A percentile compares a stretch with the other conserved stretches of the same genome.
phyloP scores from a whole-genome alignment of 2,113 vertebrate species.

The Acanthisitta chloris region DNA sequence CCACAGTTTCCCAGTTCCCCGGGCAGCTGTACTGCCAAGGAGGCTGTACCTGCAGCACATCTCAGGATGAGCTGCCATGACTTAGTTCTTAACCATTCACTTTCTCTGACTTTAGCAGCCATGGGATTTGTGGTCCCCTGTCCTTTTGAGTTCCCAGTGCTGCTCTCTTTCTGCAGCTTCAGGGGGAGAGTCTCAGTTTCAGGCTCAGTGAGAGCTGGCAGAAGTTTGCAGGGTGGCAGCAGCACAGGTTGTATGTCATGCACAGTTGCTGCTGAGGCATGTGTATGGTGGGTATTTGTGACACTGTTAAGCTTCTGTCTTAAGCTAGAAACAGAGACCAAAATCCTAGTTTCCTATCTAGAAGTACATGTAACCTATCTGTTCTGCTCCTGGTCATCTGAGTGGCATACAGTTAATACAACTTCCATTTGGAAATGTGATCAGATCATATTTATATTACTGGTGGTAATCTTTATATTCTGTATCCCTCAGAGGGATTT shows the following conservation, averaged over 20 bases:
- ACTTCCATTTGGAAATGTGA: background rate
- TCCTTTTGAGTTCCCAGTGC: background rate
- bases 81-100: background rate
- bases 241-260: background rate
- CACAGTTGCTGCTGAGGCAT: background rate
- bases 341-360: background rate
- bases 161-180: background rate
- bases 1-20: background rate
- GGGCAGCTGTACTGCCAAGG: background rate
- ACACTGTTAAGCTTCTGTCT: background rate
- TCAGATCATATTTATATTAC: background rate
- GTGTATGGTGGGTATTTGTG: rapidly evolving
- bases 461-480: background rate
- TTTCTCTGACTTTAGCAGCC: background rate
- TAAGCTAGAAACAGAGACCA: background rate
- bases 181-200: background rate
- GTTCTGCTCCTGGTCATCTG: background rate
- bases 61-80: background rate
- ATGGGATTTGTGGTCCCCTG: rapidly evolving
- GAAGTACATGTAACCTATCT: background rate
- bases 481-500: background rate
- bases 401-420: background rate
- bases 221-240: background rate
- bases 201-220: background rate
- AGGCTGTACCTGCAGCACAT: background rate